phyloP scores from a whole-genome alignment of 2,888 invertebrate species.

The Blera fallax region DNA sequence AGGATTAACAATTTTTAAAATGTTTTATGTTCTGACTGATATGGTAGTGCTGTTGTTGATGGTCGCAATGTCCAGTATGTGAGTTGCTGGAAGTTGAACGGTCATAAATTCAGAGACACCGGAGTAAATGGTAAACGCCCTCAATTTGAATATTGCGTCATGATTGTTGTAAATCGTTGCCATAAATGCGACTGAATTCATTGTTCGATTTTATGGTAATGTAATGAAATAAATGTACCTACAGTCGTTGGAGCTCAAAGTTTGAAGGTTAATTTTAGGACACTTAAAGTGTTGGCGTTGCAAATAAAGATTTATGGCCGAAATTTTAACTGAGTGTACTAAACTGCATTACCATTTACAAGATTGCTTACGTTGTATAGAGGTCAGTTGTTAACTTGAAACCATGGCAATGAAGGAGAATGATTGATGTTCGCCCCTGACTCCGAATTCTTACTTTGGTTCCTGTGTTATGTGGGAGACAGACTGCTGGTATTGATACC shows the following conservation, averaged over 20 bases:
- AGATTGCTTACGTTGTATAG: no score
- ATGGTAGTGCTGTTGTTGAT: not conserved
- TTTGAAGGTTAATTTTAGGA: constrained; percentile 4
- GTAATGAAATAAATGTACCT: not conserved
- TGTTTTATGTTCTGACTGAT: not conserved
- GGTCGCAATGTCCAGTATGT: not conserved
- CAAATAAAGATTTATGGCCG: not conserved
- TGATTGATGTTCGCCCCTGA: no score
- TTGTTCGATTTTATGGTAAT: constrained; percentile 1
- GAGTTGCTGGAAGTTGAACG: not conserved
- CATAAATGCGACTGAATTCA: constrained; percentile 1
- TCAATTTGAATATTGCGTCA: not conserved
- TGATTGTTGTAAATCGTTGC: not conserved
- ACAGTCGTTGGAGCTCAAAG: not conserved
- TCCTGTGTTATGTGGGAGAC: no score
- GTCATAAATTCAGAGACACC: not conserved
- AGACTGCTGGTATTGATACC: no score
- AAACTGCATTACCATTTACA: no score
- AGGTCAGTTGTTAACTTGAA: no score
- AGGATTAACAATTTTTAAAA: not conserved
- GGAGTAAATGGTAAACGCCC: not conserved
- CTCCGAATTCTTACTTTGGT: no score
- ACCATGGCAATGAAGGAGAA: no score
- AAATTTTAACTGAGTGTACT: no score
- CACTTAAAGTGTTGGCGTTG: not conserved